Base-by-base conservation (phyloP, 1,140 invertebrate species). In the Lithobius niger region DNA sequence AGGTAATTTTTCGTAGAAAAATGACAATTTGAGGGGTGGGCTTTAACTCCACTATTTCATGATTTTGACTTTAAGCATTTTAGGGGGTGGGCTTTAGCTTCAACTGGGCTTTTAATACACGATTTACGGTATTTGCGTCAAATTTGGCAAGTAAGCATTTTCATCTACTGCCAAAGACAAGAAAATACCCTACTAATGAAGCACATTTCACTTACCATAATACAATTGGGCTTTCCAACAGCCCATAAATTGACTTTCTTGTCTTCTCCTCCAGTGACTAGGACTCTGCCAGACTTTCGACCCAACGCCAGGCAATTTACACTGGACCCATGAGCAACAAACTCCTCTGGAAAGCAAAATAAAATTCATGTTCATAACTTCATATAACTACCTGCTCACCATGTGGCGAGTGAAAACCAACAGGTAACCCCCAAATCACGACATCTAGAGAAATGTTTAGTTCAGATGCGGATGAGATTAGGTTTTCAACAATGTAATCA, bases 221-320 rank as follows among this genome's bases (percentile, higher is more conserved):
- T 88, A 74, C 91, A 96, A 65, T 87, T 88, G 62, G 88, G 82
- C 67, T 95, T 91, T 21, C 92, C 93, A 58, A 97, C 85, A 2
- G 91, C 91, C 93, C 93, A 98, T 59, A 97, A 70, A 68, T 98
- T 98, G 44, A 97, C 92, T 74, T 95, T 96, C 69, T 91, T 89
- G 73, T 97, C 95, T 70, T 94, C 90, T 59, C 94, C 93, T 49
- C 93, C 94, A 61, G 93, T 97, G 45, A 91, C 94, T 68, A 97
- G 79, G 48, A 97, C 92, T 61, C 86, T 74, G 28, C 87, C 88
- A 24, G 88, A 92, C 70, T 92, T 94, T 65, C 85, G 83, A 44
- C 92, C 91, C 69, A 96, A 76, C 22, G 88, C 84, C 60, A 94
- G 71, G 66, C 90, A 93, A 64, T 88, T 93, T 57, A 95, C 88